phyloP scores from a whole-genome alignment of 2,888 invertebrate species.

The Stratiomys singularior region DNA sequence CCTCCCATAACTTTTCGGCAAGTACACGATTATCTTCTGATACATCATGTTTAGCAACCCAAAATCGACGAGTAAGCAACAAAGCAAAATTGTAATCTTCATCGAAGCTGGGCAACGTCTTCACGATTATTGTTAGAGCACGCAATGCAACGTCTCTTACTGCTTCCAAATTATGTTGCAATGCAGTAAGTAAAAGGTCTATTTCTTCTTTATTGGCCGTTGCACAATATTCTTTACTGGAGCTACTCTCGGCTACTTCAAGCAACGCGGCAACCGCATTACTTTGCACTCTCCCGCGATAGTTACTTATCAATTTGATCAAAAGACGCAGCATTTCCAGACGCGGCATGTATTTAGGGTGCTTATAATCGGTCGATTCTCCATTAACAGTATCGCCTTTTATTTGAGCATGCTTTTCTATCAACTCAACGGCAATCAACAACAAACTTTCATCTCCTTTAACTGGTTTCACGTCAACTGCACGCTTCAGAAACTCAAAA shows the following conservation, averaged over 20 bases:
- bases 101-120: conserved; percentile 72
- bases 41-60: conserved; percentile 85
- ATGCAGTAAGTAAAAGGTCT: conserved; percentile 76
- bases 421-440: conserved; percentile 72
- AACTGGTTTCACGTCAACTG: conserved; percentile 66
- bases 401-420: conserved; percentile 78
- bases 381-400: conserved; percentile 64
- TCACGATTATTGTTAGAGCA: conserved; percentile 73
- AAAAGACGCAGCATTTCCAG: conserved; percentile 84
- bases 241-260: conserved; percentile 80
- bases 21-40: conserved; percentile 77
- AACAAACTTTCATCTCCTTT: conserved; percentile 70
- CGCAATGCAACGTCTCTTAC: conserved; percentile 85
- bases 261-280: conserved; percentile 82
- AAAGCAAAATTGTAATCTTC: conserved; percentile 71
- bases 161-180: conserved; percentile 76
- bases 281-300: conserved; percentile 78
- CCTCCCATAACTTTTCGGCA: conserved; percentile 73
- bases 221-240: conserved; percentile 74
- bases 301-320: conserved; percentile 78
- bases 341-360: conserved; percentile 83
- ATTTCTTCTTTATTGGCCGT: conserved; percentile 77
- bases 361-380: conserved; percentile 69
- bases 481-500: conserved; percentile 80
- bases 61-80: conserved; percentile 77